These are phyloP conservation scores for Cirrhinus molitorella DNA, from an alignment of 2,797 vertebrate species.

Conservation along the genomic window DNA sequence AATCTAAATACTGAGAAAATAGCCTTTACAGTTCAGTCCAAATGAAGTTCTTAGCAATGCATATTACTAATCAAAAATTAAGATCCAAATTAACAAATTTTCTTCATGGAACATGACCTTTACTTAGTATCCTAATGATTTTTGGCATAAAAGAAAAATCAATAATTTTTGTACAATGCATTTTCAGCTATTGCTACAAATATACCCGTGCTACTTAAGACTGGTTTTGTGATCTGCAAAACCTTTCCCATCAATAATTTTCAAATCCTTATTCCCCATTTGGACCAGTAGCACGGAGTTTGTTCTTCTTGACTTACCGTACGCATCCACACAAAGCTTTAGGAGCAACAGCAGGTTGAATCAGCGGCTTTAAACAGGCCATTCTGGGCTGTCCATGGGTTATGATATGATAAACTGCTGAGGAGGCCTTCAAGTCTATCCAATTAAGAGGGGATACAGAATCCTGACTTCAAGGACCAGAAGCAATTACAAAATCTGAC, in stretches of 20 bases:
- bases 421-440: conserved; percentile 21
- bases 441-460: conserved; percentile 30
- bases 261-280: not conserved
- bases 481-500: conserved; percentile 33
- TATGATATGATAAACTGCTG: conserved; percentile 38
- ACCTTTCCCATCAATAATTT: not conserved
- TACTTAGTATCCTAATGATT: too few species aligned
- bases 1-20: too few species aligned
- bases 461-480: conserved; percentile 27
- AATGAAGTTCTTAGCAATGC: too few species aligned
- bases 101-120: too few species aligned
- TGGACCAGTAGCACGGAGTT: not conserved
- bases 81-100: too few species aligned
- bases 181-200: too few species aligned
- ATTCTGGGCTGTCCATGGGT: not conserved
- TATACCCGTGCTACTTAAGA: too few species aligned
- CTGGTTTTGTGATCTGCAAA: not conserved
- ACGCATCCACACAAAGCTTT: not conserved
- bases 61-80: too few species aligned
- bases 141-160: too few species aligned
- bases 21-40: too few species aligned
- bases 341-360: not conserved
- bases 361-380: not conserved
- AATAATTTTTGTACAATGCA: too few species aligned
- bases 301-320: not conserved